Percentiles rank a stretch among this genome's conserved stretches.
phyloP scores from a whole-genome alignment of 2,113 vertebrate genomes.

The Ophiodon elongatus region DNA sequence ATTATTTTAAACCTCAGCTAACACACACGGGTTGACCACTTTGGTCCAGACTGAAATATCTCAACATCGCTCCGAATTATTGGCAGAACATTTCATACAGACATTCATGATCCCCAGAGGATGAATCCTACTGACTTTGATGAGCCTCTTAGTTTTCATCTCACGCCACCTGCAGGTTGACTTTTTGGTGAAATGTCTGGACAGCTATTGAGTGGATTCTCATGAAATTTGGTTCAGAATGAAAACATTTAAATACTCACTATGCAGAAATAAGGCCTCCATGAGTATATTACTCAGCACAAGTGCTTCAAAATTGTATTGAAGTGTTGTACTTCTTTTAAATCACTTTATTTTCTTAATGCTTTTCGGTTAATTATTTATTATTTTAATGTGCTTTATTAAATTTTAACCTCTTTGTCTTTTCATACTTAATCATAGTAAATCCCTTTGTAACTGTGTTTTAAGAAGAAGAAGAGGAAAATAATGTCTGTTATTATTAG shows the following conservation, averaged over 20 bases:
- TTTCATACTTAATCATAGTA: not conserved
- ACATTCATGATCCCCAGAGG: not conserved
- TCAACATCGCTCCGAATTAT: too few species aligned
- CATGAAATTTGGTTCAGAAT: not conserved
- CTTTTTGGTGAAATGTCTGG: too few species aligned
- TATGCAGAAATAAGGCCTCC: too few species aligned
- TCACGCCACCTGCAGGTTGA: not conserved
- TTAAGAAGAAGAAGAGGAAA: not conserved
- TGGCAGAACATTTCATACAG: too few species aligned
- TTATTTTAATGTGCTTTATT: not conserved
- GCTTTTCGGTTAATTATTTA: not conserved
- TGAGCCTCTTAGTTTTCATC: not conserved
- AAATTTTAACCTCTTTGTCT: not conserved
- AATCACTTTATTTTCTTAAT: not conserved
- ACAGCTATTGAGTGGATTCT: not conserved
- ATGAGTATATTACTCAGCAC: too few species aligned
- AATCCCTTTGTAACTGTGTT: not conserved
- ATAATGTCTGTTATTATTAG: not conserved
- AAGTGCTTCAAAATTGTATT: too few species aligned
- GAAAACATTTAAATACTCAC: too few species aligned
- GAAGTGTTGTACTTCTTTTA: too few species aligned
- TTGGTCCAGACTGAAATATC: too few species aligned
- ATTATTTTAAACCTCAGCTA: too few species aligned
- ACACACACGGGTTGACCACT: too few species aligned
- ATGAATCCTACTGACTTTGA: not conserved